Percentiles rank a stretch among this genome's conserved stretches.
These are phyloP conservation scores for Patella ulyssiponensis DNA, from an alignment of 2,888 invertebrate genomes.

Conservation along the genomic window DNA sequence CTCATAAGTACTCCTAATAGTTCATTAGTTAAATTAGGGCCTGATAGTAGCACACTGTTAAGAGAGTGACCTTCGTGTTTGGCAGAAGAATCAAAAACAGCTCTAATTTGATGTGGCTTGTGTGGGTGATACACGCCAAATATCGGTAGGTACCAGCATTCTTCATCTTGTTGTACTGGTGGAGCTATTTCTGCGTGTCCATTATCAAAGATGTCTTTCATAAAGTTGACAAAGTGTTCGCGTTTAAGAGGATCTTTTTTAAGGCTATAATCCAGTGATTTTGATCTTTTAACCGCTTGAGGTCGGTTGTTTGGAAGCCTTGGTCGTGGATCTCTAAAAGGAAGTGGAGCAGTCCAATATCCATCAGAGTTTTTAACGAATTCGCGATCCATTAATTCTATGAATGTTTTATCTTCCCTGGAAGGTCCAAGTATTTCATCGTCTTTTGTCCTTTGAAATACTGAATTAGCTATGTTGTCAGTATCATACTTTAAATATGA, in stretches of 20 bases:
- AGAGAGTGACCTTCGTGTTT: no score
- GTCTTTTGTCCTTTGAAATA: slow-evolving; percentile 26
- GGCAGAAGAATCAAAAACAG: slow-evolving; percentile 41
- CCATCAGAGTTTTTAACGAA: slow-evolving; percentile 16
- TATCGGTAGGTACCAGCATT: slow-evolving; percentile 43
- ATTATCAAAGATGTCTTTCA: no score
- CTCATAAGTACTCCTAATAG: no score
- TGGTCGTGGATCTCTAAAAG: slow-evolving; percentile 2
- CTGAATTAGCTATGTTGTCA: background rate
- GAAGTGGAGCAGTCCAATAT: slow-evolving; percentile 22
- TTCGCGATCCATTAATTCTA: slow-evolving; percentile 26
- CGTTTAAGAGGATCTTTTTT: slow-evolving; percentile 19
- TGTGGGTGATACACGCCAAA: slow-evolving; percentile 44
- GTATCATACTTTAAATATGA: no score
- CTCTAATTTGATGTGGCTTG: slow-evolving; percentile 37
- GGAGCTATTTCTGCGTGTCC: no score
- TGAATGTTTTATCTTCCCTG: slow-evolving; percentile 32
- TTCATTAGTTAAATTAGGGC: no score
- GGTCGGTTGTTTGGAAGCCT: slow-evolving; percentile 13
- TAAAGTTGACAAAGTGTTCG: no score
- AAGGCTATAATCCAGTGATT: slow-evolving; percentile 2
- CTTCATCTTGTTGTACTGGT: slow-evolving; percentile 19
- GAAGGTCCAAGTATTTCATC: slow-evolving; percentile 32
- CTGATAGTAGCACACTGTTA: no score
- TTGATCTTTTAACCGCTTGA: slow-evolving; percentile 18